These are phyloP conservation scores for Zaprionus camerounensis DNA, from an alignment of 1,140 invertebrate species.

Conservation along the genomic window DNA sequence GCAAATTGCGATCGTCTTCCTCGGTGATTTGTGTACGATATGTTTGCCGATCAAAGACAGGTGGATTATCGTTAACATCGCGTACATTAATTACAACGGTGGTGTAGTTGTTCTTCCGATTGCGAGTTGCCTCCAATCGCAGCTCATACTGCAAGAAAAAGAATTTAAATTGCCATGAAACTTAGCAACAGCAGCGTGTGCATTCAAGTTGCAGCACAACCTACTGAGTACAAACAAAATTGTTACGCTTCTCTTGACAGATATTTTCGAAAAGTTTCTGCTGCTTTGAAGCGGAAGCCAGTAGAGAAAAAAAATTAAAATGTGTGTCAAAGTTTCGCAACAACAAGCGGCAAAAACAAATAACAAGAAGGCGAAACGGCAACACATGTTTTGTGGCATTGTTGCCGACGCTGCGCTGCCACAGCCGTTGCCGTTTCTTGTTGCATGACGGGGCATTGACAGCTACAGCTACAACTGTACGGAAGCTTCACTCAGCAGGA, in stretches of 20 bases:
- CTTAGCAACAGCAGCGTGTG: conserved; percentile 6
- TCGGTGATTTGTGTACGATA: conserved; percentile 89
- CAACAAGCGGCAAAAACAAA: conserved; percentile 1
- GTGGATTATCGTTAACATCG: conserved; percentile 88
- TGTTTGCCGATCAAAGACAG: conserved; percentile 88
- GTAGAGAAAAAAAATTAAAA: conserved; percentile 19
- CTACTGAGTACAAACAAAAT: conserved; percentile 3
- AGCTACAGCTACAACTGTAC: conserved; percentile 38
- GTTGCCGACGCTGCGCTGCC: conserved; percentile 31
- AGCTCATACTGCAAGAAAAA: conserved; percentile 86
- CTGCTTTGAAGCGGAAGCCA: conserved; percentile 17
- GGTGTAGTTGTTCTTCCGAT: conserved; percentile 88
- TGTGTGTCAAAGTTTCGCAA: conserved; percentile 28
- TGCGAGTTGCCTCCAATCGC: conserved; percentile 87
- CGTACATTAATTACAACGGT: conserved; percentile 88
- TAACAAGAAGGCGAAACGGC: conserved; percentile 31
- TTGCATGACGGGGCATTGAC: conserved; percentile 69
- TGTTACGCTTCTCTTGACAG: conserved; percentile 30
- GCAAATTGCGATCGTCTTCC: conserved; percentile 88
- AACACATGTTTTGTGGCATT: conserved; percentile 73
- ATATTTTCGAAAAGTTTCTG: conserved; percentile 38
- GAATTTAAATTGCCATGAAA: conserved; percentile 7
- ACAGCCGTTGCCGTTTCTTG: conserved; percentile 38
- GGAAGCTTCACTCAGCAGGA: neutral
- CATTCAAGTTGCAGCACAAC: neutral